Evolutionary conservation across 2,113 vertebrate species (phyloP), one percentile per base, ranked within the genome.

Genomic region (Aramus guarauna): DNA sequence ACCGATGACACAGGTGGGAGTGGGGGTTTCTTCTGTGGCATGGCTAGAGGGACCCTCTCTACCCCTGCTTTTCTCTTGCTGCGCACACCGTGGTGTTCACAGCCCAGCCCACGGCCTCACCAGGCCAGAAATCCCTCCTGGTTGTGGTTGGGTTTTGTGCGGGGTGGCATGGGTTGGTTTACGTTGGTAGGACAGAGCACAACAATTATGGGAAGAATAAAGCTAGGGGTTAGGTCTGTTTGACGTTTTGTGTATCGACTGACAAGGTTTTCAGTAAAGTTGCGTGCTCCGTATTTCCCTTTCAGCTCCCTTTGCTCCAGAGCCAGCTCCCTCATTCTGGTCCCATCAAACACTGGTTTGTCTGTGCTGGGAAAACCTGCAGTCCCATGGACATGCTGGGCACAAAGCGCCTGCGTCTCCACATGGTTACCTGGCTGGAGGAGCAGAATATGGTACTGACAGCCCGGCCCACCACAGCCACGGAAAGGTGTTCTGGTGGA

Each of bases 1-100:
- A 12, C 29, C 1, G 1, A 48, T 47, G 53, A 58, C 11, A 5
- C 5, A 32, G 84, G 19, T 18, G 0, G 0, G 41, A 71, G 60
- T 30, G 77, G 45, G 47, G 21, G 3, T 45, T 77, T 74, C 37
- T 67, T 50, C 73, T 37, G 3, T 67, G 60, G 19, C 29, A 32
- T 2, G 7, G 39, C 37, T 76, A 74, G 36, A 84, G 59, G 55
- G 36, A 59, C n/a, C 37, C 32, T 43, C 16, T 59, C 47, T 55
- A 1, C 4, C 36, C 21, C 50, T 34, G 41, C 3, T 76, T 76
- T 82, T 39, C 43, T 64, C 26, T 53, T 74, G 53, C 73, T 87
- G 56, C 60, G 76, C 13, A 1, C 39, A 22, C 52, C 43, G 30
- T 5, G 30, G 8, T 72, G 39, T 36, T 78, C 18, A 21, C 34